Percentiles rank a stretch among this genome's conserved stretches.
These are phyloP conservation scores for Standfussiana lucernea DNA, from an alignment of 2,888 invertebrate genomes.

Conservation along the genomic window DNA sequence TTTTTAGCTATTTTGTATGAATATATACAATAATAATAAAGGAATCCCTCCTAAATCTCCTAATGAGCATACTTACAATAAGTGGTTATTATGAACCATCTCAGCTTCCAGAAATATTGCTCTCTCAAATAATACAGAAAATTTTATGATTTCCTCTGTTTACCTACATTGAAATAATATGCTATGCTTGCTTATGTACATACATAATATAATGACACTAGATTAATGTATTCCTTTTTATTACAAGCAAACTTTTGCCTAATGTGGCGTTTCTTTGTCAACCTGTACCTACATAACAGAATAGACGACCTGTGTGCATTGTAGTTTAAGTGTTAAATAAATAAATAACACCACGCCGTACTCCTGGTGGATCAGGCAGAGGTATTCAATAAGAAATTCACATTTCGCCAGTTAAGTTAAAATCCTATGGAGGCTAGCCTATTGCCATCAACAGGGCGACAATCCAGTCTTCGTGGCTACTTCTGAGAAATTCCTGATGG, in stretches of 20 bases:
- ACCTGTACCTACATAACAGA: neutral
- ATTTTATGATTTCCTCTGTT: neutral
- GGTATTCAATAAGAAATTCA: neutral
- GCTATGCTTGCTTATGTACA: neutral
- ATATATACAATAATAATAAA: no score
- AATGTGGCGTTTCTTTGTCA: neutral
- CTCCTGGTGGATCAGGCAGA: neutral
- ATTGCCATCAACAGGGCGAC: no score
- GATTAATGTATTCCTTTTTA: neutral
- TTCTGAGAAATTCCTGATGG: neutral
- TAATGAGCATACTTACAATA: neutral
- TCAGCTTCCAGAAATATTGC: constrained; percentile 1
- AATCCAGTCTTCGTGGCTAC: neutral
- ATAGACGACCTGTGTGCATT: no score
- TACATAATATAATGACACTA: neutral
- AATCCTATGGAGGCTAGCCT: neutral
- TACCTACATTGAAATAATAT: neutral
- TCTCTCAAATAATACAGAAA: neutral
- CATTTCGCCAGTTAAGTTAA: neutral
- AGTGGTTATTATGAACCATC: neutral
- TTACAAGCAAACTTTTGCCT: neutral
- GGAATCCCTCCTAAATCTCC: neutral
- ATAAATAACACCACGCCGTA: neutral
- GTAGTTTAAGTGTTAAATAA: no score
- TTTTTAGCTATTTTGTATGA: neutral